Base-by-base conservation (phyloP, 2,888 invertebrate genomes). In the Microchrysa polita region DNA sequence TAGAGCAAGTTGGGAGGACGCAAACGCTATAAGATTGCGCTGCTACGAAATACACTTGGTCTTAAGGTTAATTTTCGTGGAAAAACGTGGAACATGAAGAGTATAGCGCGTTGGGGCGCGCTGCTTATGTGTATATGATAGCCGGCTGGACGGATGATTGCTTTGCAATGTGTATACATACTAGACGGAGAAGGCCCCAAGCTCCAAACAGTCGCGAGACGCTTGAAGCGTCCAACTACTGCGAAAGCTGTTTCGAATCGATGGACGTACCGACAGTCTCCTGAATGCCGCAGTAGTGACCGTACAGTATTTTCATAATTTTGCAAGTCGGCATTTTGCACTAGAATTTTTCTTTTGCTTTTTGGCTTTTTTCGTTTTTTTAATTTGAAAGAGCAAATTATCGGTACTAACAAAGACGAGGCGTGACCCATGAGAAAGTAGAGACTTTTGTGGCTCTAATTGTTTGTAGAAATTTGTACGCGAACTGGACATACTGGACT, bases 261-360 rank as follows among this genome's bases (percentile, higher is more conserved):
- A 40, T 16, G 22, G 67, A 23, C 10, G 53, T 20, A 73, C 16
- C 48, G 48, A 48, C 63, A 75, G 75, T 75, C 72, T 73, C 73
- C 72, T 71, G 60, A 72, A 59, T 67, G 73, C 73, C 72, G 59
- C 57, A 40, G 65, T 72, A 60, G 75, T 75, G 75, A 74, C 73
- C 73, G 67, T 65, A 75, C 74, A 44, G 60, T 40, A 60, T 18
- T 52, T 53, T 59, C 27, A 34, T 53, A 61, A 53, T 69, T 40
- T 69, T 69, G 53, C 67, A 59, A 44, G 20, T 73, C 16, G 55
- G 10, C n/a, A 20, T 65, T 65, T 65, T 34, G 48, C 65, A 14
- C 42, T 65, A n/a, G 44, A 22, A n/a, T n/a, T n/a, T n/a, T n/a
- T n/a, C 20, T 65, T 40, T 22, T 34, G 27, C 27, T 34, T 34